These are phyloP conservation scores for Polypterus senegalus DNA, from an alignment of 2,113 vertebrate species.

Conservation along the genomic window DNA sequence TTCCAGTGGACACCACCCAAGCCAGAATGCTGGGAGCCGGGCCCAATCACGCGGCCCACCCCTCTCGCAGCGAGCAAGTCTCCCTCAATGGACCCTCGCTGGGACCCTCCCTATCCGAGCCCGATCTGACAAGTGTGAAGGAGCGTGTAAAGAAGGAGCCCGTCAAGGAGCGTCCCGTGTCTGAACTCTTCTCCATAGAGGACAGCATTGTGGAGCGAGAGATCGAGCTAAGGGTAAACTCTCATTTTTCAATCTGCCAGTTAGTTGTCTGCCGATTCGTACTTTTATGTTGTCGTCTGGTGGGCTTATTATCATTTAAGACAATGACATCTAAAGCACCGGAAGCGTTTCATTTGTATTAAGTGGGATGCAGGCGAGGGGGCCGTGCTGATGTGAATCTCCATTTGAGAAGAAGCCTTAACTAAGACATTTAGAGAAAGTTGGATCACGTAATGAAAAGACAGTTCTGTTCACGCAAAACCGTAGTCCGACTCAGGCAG, in stretches of 20 bases:
- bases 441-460: too few species aligned
- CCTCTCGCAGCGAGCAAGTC: conserved; percentile 66
- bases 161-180: conserved; percentile 86
- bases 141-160: conserved; percentile 88
- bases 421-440: too few species aligned
- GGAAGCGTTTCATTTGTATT: too few species aligned
- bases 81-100: conserved; percentile 65
- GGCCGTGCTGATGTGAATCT: too few species aligned
- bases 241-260: neutral
- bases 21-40: conserved; percentile 40
- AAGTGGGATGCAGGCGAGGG: too few species aligned
- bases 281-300: too few species aligned
- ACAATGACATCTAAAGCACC: too few species aligned
- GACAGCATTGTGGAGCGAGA: conserved; percentile 95
- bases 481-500: too few species aligned
- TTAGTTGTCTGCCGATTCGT: too few species aligned
- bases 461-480: too few species aligned
- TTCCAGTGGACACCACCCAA: conserved; percentile 11
- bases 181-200: conserved; percentile 90
- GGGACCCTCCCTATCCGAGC: conserved; percentile 87
- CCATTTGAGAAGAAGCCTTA: too few species aligned
- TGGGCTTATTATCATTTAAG: too few species aligned
- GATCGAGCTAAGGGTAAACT: conserved; percentile 80
- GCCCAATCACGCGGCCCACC: conserved; percentile 51
- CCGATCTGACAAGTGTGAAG: conserved; percentile 88